A percentile compares a stretch with the other conserved stretches of the same genome.
Evolutionary conservation across 2,797 vertebrate genomes (phyloP).

Genomic region (Hapalemur alaotrensis): DNA sequence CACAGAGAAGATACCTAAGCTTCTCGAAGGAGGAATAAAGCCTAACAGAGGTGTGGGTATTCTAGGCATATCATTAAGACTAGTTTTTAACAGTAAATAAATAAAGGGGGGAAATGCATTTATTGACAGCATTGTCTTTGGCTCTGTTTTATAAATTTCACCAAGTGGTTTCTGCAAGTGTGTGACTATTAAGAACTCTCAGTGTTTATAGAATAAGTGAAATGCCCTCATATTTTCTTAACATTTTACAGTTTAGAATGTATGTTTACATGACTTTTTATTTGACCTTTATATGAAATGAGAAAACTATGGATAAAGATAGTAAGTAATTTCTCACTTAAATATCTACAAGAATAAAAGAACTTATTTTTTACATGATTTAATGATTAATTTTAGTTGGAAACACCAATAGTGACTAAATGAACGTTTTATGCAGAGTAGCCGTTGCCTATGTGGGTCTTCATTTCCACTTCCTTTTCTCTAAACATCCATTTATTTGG

Average conservation of each 20-base stretch:
- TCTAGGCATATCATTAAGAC: not conserved
- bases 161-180: not conserved
- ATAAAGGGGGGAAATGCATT: not conserved
- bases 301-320: not conserved
- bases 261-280: not conserved
- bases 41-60: not conserved
- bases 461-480: not conserved
- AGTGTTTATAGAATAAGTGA: not conserved
- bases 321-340: not conserved
- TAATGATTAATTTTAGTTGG: constrained; percentile 4
- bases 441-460: not conserved
- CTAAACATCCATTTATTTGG: not conserved
- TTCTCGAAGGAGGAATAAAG: not conserved
- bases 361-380: not conserved
- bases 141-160: not conserved
- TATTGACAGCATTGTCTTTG: not conserved
- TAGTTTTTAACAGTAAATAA: not conserved
- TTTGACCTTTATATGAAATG: not conserved
- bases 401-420: not conserved
- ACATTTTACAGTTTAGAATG: not conserved
- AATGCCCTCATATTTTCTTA: not conserved
- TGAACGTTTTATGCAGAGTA: not conserved
- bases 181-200: not conserved
- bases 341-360: not conserved
- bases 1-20: not conserved